Evolutionary conservation across 2,888 invertebrate species (phyloP).

Genomic region (Cryptocephalus primarius): DNA sequence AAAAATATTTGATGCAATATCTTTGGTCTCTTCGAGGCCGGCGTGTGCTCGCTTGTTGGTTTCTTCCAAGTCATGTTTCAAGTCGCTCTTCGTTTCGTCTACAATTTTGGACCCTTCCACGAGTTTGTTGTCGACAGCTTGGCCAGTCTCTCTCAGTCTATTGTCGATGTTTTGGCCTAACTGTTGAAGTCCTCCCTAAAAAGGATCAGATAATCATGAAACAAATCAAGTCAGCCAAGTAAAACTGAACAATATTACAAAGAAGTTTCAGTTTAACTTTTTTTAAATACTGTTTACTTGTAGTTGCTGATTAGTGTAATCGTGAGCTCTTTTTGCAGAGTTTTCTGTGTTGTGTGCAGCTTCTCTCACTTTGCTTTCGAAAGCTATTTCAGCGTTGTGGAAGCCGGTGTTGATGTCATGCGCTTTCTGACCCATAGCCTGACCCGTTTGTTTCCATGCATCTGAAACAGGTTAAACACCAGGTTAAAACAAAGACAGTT

Average conservation of each 20-base stretch:
- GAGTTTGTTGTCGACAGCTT: slow-evolving; percentile 13
- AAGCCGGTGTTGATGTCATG: slow-evolving; percentile 17
- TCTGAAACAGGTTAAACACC: slow-evolving; percentile 5
- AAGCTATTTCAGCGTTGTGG: slow-evolving; percentile 16
- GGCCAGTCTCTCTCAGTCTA: slow-evolving; percentile 14
- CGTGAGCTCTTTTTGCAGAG: slow-evolving; percentile 3
- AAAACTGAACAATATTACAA: too few relatives aligned
- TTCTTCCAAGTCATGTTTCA: slow-evolving; percentile 15
- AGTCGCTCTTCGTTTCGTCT: slow-evolving; percentile 9
- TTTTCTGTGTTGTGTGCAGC: slow-evolving; percentile 12
- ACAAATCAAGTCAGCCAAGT: too few relatives aligned
- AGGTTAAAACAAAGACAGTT: background rate
- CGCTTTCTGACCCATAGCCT: slow-evolving; percentile 8
- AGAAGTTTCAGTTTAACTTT: too few relatives aligned
- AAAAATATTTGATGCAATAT: slow-evolving; percentile 17
- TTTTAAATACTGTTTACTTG: too few relatives aligned
- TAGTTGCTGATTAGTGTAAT: slow-evolving; percentile 10
- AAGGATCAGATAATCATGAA: background rate
- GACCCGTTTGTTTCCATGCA: slow-evolving; percentile 4
- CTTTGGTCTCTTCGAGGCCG: slow-evolving; percentile 18
- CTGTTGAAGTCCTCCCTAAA: slow-evolving; percentile 7
- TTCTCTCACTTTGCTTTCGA: slow-evolving; percentile 16
- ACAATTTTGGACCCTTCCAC: slow-evolving; percentile 8
- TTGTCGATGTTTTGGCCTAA: slow-evolving; percentile 13
- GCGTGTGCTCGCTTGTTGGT: slow-evolving; percentile 19